Conservation (phyloP, 1,140 invertebrate genomes). For the Dendrolimus punctatus region DNA sequence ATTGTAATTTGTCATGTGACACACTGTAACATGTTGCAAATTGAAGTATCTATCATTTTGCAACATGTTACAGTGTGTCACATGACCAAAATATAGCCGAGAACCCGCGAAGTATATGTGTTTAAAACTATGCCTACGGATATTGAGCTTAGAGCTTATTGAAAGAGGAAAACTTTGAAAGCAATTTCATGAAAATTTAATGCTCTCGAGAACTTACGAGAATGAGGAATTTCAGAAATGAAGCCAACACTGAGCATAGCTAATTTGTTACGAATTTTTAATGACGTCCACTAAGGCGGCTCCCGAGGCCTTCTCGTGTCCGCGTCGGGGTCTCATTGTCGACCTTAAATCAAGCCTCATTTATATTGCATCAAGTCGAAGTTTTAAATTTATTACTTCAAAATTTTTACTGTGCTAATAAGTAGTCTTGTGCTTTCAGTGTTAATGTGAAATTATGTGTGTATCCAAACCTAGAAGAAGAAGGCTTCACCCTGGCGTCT, state of each 20-base stretch:
- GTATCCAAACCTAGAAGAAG: too few species aligned
- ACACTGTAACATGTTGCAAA: too few species aligned
- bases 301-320: neutral
- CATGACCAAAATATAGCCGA: constrained; percentile 28
- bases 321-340: neutral
- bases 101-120: constrained; percentile 28
- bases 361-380: too few species aligned
- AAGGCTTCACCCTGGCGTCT: too few species aligned
- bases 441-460: too few species aligned
- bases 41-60: too few species aligned
- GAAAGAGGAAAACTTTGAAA: constrained; percentile 60
- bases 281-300: constrained; percentile 27
- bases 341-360: neutral
- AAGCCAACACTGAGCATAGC: constrained; percentile 51
- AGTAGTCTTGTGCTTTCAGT: too few species aligned
- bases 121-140: constrained; percentile 55
- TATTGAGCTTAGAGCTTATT: constrained; percentile 54
- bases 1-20: too few species aligned
- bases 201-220: constrained; percentile 52
- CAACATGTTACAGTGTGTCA: constrained; percentile 3
- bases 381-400: too few species aligned
- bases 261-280: constrained; percentile 56
- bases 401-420: too few species aligned
- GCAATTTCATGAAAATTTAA: constrained; percentile 66
- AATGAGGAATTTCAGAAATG: constrained; percentile 59